These are phyloP conservation scores for Phyllopteryx taeniolatus DNA, from an alignment of 2,113 vertebrate species.

Conservation along the genomic window DNA sequence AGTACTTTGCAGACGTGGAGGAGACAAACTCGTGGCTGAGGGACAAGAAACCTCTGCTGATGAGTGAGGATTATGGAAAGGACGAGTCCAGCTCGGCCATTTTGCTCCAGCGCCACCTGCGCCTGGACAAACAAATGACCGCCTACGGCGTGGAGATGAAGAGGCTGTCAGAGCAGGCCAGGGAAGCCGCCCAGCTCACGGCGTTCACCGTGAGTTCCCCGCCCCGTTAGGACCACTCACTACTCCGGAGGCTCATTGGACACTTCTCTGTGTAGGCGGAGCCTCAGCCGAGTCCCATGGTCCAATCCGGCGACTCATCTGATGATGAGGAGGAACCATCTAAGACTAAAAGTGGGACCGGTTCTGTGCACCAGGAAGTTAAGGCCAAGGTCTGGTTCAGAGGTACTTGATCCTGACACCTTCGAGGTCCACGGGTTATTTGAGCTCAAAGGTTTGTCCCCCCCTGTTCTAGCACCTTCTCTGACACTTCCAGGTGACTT, in stretches of 20 bases:
- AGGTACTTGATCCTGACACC: conserved; percentile 52
- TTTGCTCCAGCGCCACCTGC: conserved; percentile 76
- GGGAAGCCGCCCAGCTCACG: conserved; percentile 61
- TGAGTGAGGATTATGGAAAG: conserved; percentile 73
- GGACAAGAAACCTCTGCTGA: conserved; percentile 73
- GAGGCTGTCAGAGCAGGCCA: conserved; percentile 76
- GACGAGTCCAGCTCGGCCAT: conserved; percentile 72
- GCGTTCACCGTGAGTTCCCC: conserved; percentile 66
- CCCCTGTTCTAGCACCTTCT: neutral
- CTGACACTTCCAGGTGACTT: conserved; percentile 31
- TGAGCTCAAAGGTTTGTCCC: neutral
- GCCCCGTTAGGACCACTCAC: neutral
- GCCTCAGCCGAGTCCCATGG: conserved; percentile 46
- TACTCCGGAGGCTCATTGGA: neutral
- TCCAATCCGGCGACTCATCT: conserved; percentile 66
- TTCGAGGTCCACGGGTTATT: neutral
- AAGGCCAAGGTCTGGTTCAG: conserved; percentile 55
- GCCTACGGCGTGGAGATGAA: conserved; percentile 75
- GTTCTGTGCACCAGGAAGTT: conserved; percentile 9
- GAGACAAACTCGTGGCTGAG: conserved; percentile 81
- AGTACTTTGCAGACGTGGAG: conserved; percentile 81
- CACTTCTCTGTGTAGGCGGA: conserved; percentile 49
- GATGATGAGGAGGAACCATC: conserved; percentile 45
- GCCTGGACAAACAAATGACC: conserved; percentile 73
- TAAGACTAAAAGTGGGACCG: neutral